A percentile compares a stretch with the other conserved stretches of the same genome.
These are phyloP conservation scores for Mesaphorura yosii DNA, from an alignment of 1,140 invertebrate genomes.

Conservation along the genomic window DNA sequence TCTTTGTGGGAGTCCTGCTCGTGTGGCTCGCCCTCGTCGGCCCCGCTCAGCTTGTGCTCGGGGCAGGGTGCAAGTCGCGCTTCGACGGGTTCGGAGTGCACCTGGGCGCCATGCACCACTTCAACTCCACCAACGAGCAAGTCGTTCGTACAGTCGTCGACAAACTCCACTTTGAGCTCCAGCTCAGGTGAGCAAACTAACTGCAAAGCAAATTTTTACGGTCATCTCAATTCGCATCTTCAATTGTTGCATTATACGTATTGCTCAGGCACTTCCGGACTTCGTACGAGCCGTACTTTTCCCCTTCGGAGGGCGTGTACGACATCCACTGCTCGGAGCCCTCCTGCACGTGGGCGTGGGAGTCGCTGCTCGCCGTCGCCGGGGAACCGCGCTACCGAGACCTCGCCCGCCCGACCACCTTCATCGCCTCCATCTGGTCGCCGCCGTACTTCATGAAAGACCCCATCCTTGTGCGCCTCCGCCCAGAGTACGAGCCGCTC, in stretches of 20 bases:
- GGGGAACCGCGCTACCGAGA: not conserved
- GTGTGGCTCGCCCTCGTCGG: too few species aligned
- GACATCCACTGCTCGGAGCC: slow-evolving; percentile 7
- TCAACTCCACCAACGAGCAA: not conserved
- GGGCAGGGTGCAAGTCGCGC: not conserved
- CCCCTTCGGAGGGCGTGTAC: slow-evolving; percentile 4
- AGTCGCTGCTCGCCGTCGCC: not conserved
- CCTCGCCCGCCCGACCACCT: too few species aligned
- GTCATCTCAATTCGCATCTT: too few species aligned
- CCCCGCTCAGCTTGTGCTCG: too few species aligned
- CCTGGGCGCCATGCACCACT: not conserved
- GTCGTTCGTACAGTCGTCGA: not conserved
- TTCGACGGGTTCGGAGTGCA: slow-evolving; percentile 2
- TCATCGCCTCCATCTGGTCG: slow-evolving; percentile 20
- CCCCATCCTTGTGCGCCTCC: not conserved
- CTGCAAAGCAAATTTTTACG: too few species aligned
- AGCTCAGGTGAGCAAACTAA: not conserved
- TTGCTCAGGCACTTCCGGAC: slow-evolving; percentile 19
- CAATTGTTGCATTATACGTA: too few species aligned
- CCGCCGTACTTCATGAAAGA: slow-evolving; percentile 22
- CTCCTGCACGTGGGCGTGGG: slow-evolving; percentile 2
- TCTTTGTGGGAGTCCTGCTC: too few species aligned
- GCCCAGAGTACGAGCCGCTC: slow-evolving; percentile 4
- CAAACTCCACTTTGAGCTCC: not conserved
- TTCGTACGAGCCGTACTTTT: slow-evolving; percentile 13